Evolutionary conservation across 1,140 invertebrate genomes (phyloP).

Genomic region (Trissolcus basalis): DNA sequence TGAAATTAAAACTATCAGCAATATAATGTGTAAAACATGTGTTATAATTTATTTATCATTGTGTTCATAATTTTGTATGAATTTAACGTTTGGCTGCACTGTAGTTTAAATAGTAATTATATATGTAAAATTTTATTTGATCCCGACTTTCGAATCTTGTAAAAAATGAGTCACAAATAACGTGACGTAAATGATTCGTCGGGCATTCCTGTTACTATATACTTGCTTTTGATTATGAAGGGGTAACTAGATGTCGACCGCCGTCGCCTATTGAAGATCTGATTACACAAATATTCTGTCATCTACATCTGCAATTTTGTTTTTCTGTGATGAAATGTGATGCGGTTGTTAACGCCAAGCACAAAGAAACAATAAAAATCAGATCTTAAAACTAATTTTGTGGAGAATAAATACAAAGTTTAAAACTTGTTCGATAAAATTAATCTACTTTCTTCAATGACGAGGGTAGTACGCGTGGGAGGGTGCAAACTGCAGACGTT

Average conservation of each 20-base stretch:
- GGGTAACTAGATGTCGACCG: conserved; percentile 58
- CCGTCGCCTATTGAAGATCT: conserved; percentile 57
- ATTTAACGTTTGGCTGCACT: no score
- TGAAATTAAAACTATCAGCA: no score
- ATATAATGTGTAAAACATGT: no score
- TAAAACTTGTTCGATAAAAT: background rate
- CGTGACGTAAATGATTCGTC: conserved; percentile 60
- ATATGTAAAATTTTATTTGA: conserved; percentile 56
- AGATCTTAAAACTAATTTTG: no score
- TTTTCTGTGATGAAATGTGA: no score
- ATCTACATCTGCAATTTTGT: no score
- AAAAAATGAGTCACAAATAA: conserved; percentile 68
- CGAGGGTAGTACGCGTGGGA: conserved; percentile 33
- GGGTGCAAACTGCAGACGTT: conserved; percentile 45
- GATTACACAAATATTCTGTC: background rate
- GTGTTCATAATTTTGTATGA: no score
- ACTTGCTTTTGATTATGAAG: conserved; percentile 58
- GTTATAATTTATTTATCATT: no score
- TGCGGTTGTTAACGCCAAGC: no score
- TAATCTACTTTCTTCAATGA: background rate
- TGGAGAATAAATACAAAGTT: no score
- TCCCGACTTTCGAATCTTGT: conserved; percentile 60
- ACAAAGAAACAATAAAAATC: background rate
- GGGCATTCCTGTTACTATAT: conserved; percentile 63
- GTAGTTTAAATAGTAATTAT: no score